phyloP scores from a whole-genome alignment of 2,797 vertebrate species.

The Esox lucius region DNA sequence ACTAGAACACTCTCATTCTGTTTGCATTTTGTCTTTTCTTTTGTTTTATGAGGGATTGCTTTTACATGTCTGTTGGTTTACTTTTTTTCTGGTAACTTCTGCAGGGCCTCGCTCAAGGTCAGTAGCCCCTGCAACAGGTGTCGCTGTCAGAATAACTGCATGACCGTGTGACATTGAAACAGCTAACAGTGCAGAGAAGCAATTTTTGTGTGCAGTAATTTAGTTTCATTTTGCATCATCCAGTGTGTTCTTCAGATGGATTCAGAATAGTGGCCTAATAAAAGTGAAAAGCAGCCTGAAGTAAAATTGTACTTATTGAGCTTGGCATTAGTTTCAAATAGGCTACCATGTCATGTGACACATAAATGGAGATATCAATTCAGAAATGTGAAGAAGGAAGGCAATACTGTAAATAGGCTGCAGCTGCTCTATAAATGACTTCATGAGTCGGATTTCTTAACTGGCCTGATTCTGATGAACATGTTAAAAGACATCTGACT shows the following conservation, averaged over 20 bases:
- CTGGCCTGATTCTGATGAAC: too few species aligned
- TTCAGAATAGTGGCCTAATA: not conserved
- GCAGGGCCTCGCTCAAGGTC: slow-evolving; percentile 75
- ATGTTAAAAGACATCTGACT: too few species aligned
- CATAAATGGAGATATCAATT: too few species aligned
- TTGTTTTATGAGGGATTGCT: not conserved
- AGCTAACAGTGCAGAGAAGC: slow-evolving; percentile 23
- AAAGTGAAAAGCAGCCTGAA: not conserved
- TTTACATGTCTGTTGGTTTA: slow-evolving; percentile 20
- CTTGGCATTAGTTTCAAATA: not conserved
- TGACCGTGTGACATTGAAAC: slow-evolving; percentile 49
- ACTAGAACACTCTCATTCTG: slow-evolving; percentile 7
- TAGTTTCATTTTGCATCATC: not conserved
- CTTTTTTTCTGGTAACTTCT: slow-evolving; percentile 28
- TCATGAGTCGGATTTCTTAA: too few species aligned
- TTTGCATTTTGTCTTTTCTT: not conserved
- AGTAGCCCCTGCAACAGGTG: slow-evolving; percentile 74
- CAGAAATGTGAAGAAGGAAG: too few species aligned
- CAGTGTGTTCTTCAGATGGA: not conserved
- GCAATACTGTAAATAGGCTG: too few species aligned
- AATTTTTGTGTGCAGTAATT: slow-evolving; percentile 2
- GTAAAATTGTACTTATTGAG: not conserved
- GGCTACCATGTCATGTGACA: too few species aligned
- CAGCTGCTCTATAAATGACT: too few species aligned
- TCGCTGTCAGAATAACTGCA: slow-evolving; percentile 32